These are phyloP conservation scores for Bombus impatiens DNA, from an alignment of 1,140 invertebrate species.

Conservation along the genomic window DNA sequence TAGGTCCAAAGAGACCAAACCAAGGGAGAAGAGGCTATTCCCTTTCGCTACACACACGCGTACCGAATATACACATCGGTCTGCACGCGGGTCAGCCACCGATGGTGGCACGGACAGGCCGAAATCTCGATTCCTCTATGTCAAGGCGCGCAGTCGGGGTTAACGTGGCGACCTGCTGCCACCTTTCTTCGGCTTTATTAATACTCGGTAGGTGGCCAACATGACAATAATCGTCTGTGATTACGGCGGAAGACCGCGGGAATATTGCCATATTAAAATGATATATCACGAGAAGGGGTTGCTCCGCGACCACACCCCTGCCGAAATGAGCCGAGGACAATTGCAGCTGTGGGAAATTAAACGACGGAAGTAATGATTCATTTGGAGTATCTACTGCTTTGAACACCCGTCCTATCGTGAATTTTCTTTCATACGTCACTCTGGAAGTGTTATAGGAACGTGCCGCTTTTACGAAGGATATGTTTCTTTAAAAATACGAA, in stretches of 20 bases:
- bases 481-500: neutral
- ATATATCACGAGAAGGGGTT: slow-evolving; percentile 51
- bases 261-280: slow-evolving; percentile 65
- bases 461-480: too few relatives aligned
- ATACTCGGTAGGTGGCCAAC: slow-evolving; percentile 72
- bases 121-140: slow-evolving; percentile 68
- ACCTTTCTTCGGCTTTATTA: slow-evolving; percentile 75
- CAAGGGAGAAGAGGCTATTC: slow-evolving; percentile 31
- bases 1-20: slow-evolving; percentile 38
- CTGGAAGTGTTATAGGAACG: neutral
- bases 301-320: neutral
- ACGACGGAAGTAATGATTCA: neutral
- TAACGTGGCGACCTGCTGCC: slow-evolving; percentile 66
- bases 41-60: slow-evolving; percentile 12
- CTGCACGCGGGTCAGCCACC: slow-evolving; percentile 41
- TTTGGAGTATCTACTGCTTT: neutral
- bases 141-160: slow-evolving; percentile 66
- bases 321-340: slow-evolving; percentile 13
- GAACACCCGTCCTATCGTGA: neutral
- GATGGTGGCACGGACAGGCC: slow-evolving; percentile 59
- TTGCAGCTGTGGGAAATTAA: slow-evolving; percentile 1
- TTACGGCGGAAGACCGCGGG: slow-evolving; percentile 56
- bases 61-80: neutral
- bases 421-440: neutral
- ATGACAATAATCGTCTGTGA: slow-evolving; percentile 66